Conservation (phyloP, 2,888 invertebrate species). For the Pycnomerus fuliginosus region DNA sequence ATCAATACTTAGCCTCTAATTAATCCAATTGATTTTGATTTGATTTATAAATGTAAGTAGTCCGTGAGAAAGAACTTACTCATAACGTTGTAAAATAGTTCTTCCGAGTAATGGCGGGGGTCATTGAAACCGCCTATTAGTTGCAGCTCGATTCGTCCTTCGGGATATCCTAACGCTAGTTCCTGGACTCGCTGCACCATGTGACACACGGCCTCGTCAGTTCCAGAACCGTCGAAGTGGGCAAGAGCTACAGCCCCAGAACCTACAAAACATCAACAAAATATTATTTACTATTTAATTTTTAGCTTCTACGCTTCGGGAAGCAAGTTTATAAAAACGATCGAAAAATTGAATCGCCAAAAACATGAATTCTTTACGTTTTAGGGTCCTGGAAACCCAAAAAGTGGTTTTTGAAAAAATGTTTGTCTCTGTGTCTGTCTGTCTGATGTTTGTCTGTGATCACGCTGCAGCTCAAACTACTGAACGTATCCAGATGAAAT, state of each 20-base stretch:
- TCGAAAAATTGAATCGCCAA: conserved; percentile 7
- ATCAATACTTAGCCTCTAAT: conserved; percentile 1
- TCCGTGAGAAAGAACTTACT: conserved; percentile 60
- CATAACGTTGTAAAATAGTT: conserved; percentile 86
- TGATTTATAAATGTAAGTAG: too few species aligned
- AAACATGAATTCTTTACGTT: not conserved
- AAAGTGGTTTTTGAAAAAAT: too few species aligned
- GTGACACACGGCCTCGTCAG: conserved; percentile 78
- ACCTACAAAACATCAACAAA: conserved; percentile 56
- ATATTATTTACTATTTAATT: conserved; percentile 13
- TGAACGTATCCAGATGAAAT: too few species aligned
- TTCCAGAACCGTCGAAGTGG: conserved; percentile 81
- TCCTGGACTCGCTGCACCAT: conserved; percentile 87
- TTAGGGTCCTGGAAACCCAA: too few species aligned
- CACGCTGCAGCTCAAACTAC: too few species aligned
- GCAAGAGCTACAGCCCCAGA: conserved; percentile 86
- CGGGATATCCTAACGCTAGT: conserved; percentile 80
- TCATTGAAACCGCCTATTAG: conserved; percentile 91
- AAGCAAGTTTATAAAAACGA: too few species aligned
- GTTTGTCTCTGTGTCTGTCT: too few species aligned
- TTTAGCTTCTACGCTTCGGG: too few species aligned
- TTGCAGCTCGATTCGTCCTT: conserved; percentile 86
- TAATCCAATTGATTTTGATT: too few species aligned
- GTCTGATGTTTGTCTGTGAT: too few species aligned
- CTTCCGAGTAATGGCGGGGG: conserved; percentile 81